phyloP scores from a whole-genome alignment of 2,888 invertebrate genomes.

The Epirrhoe alternata region DNA sequence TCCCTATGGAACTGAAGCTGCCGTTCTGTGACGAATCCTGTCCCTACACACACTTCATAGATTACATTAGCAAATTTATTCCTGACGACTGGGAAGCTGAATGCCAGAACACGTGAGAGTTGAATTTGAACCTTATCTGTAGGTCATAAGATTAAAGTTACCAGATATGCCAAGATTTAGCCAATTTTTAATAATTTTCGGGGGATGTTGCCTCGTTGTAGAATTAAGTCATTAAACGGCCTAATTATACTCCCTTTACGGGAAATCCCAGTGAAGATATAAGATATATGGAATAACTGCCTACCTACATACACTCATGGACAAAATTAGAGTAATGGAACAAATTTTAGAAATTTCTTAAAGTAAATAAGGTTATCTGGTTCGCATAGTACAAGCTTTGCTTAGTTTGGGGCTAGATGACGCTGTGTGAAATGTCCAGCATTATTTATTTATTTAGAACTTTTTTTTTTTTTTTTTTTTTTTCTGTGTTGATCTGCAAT shows the following conservation, averaged over 20 bases:
- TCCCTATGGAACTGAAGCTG: conserved; percentile 84
- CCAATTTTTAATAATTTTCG: conserved; percentile 10
- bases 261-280: neutral
- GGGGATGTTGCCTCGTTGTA: conserved; percentile 4
- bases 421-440: too few relatives aligned
- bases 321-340: too few relatives aligned
- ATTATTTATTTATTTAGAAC: too few relatives aligned
- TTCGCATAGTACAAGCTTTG: too few relatives aligned
- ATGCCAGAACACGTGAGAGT: conserved; percentile 76
- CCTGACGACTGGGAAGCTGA: conserved; percentile 89
- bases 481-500: too few relatives aligned
- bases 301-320: too few relatives aligned
- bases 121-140: neutral
- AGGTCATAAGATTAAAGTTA: conserved; percentile 5
- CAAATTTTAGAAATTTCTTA: too few relatives aligned
- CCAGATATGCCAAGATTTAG: conserved; percentile 17
- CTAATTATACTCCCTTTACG: neutral
- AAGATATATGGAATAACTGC: too few relatives aligned
- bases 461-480: too few relatives aligned
- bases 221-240: neutral
- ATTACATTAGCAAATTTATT: conserved; percentile 82
- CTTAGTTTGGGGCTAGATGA: too few relatives aligned
- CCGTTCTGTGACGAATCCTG: conserved; percentile 88
- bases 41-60: conserved; percentile 82
- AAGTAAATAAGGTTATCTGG: too few relatives aligned